Conservation (phyloP, 2,797 vertebrate genomes). For the Carcharodon carcharias region DNA sequence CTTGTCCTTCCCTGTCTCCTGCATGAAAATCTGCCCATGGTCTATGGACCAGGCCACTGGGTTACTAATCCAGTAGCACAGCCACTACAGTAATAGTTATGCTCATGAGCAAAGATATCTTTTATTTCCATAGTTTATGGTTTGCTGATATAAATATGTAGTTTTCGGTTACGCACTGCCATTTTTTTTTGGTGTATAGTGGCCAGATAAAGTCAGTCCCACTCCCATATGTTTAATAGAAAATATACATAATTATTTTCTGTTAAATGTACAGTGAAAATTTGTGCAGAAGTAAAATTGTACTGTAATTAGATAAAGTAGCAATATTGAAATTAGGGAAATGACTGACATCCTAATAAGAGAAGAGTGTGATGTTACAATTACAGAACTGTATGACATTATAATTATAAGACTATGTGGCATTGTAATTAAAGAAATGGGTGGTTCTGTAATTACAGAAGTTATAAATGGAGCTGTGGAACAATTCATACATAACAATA, state of each 20-base stretch:
- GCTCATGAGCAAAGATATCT: background rate
- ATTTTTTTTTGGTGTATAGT: background rate
- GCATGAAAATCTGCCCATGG: too few species aligned
- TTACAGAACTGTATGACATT: background rate
- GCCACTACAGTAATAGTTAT: background rate
- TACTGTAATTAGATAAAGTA: background rate
- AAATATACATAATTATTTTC: background rate
- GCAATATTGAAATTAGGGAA: slow-evolving; percentile 13
- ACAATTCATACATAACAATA: background rate
- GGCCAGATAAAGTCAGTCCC: background rate
- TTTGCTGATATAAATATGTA: background rate
- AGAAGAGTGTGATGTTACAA: background rate
- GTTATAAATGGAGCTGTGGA: background rate
- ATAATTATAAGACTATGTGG: background rate
- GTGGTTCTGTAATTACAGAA: background rate
- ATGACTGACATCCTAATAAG: background rate
- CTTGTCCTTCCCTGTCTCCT: background rate
- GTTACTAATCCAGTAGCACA: background rate
- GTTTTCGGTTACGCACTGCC: background rate
- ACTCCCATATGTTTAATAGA: background rate
- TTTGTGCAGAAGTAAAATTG: background rate
- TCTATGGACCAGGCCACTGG: background rate
- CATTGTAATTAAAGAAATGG: slow-evolving; percentile 9
- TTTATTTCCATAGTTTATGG: background rate
- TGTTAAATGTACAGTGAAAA: background rate